Base-by-base conservation (phyloP, 30 jellyfish, hydroid and myxozoan genomes). In the Pelagia noctiluca region DNA sequence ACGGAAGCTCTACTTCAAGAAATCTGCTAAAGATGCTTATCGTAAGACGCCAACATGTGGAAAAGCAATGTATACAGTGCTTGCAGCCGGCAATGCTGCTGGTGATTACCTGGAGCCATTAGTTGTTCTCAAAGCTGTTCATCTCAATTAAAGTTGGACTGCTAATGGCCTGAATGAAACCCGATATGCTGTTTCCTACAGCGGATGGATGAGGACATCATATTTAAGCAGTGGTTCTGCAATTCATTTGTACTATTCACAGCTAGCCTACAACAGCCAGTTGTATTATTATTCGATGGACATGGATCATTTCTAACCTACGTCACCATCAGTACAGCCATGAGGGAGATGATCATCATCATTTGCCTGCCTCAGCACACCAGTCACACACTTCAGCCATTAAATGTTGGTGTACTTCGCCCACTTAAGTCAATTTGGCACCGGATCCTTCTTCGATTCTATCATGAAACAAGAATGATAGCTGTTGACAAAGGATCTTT, bases 271-370 rank as follows among this genome's bases (percentile, higher is more conserved):
- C 0, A 32, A 0, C 63, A 79, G 79, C 90, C 90, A 12, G 90
- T 61, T 12, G 12, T 79, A 3, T 1, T 79, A 7, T 35, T 30
- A 12, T 64, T 63, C 37, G 90, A 64, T 63, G 90, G 89, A 29
- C 86, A 83, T 57, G 66, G 86, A 24, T 69, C 90, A 21, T 92
- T 72, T 53, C 33, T 83, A 54, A 83, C 94, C 3, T 83, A 73
- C 38, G 0, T 26, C 26, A 82, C 94, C 24, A 49, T 83, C 50
- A 63, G 49, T 35, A 32, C 25, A 7, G 94, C 85, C 18, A 72
- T 42, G 90, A 61, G 50, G 16, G 86, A 70, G 35, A 22, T 16
- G 0, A 73, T 72, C 23, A 74, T 71, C 0, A 69, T 73, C 26
- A 31, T 82, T n/a, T 82, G 91, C 73, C 0, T 83, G 31, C 90